Evolutionary conservation across 2,797 vertebrate genomes (phyloP).

Genomic region (Taeniopygia guttata): DNA sequence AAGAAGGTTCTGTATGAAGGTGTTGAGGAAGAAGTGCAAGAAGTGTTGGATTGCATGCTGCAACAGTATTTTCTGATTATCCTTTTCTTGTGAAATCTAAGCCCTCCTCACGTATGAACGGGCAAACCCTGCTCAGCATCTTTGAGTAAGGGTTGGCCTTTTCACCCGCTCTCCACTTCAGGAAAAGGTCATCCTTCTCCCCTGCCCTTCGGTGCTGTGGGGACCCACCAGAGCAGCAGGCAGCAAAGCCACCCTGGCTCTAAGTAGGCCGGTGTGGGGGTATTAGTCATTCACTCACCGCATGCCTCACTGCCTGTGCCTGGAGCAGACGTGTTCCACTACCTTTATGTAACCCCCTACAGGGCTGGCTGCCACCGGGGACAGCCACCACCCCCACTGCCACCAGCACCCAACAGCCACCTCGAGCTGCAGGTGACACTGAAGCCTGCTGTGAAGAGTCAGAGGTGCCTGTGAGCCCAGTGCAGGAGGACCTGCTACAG

Average conservation of each 20-base stretch:
- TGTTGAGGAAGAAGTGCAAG: not conserved
- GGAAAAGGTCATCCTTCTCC: not conserved
- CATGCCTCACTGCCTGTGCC: not conserved
- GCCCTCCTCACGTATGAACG: rapidly evolving
- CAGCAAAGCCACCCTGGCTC: rapidly evolving
- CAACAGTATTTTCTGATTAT: not conserved
- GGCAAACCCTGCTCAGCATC: not conserved
- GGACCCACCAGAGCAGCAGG: rapidly evolving
- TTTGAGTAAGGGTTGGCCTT: not conserved
- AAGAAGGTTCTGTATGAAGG: not conserved
- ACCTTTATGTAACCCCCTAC: not conserved
- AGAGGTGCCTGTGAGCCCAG: not conserved
- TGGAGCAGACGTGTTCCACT: not conserved
- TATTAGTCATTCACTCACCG: not conserved
- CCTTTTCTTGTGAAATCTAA: not conserved
- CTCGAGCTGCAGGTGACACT: not conserved
- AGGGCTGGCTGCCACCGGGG: not conserved
- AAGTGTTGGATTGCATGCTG: not conserved
- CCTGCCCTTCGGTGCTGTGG: rapidly evolving
- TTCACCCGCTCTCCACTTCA: not conserved
- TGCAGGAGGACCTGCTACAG: not conserved
- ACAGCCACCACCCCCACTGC: not conserved
- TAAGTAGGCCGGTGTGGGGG: not conserved
- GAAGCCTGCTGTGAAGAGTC: not conserved
- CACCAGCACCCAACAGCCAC: rapidly evolving